Base-by-base conservation (phyloP, 2,888 invertebrate species). In the Clistopyga incitator region DNA sequence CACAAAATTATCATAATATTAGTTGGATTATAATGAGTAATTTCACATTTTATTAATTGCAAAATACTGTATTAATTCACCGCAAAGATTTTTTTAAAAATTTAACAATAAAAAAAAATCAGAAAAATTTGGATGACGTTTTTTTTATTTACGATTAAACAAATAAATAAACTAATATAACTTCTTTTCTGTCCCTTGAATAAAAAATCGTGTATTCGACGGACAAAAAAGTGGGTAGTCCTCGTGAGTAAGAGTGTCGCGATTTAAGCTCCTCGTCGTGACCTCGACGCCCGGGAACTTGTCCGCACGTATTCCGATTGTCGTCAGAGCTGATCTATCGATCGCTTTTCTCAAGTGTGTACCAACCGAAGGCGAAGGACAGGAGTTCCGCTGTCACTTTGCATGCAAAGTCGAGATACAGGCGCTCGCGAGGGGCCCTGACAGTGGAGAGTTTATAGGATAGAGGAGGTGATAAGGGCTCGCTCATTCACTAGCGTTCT, bases 391-490 rank as follows among this genome's bases (percentile, higher is more conserved):
- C 50, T 56, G 76, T 81, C 81, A 76, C 64, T 76, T 76, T 76
- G 70, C 70, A 71, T 75, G 68, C 68, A 75, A 68, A 75, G 61
- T 76, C 64, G 45, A 71, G 76, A 81, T 81, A 76, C 54, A 71
- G 18, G 18, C 50, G 45, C 18, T 20, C 6, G 18, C 23, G 54
- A 4, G 64, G 64, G 78, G 38, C 65, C 65, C 72, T 79, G 78
- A 72, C 78, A 79, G 72, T 78, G 59, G 52, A 78, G 64, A 61
- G 71, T 78, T 79, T 79, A 79, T 72, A 65, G 65, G 64, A 72
- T 67, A 47, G 72, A 72, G 65, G 65, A 61, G 65, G 72, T 56
- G 72, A 79, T 72, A 79, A 72, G 64, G 65, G 72, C 61, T 61
- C 42, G 65, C 50, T 45, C 50, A 70, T 65, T 72, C 65, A 34